Evolutionary conservation across 2,797 vertebrate species (phyloP).

Genomic region (Artibeus lituratus): DNA sequence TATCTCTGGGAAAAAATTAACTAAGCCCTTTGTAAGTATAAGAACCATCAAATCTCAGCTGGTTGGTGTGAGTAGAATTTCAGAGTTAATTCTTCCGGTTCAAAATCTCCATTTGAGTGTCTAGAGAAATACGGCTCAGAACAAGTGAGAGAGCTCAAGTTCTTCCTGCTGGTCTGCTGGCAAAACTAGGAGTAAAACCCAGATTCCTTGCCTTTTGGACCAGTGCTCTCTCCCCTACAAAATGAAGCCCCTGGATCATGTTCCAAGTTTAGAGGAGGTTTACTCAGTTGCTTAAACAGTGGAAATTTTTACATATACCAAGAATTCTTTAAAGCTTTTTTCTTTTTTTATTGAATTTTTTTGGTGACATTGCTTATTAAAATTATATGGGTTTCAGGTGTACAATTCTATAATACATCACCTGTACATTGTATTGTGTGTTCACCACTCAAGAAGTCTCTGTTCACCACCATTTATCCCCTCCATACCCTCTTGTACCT

Average conservation of each 20-base stretch:
- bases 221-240: neutral
- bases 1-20: slow-evolving; percentile 41
- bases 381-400: neutral
- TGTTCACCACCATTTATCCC: neutral
- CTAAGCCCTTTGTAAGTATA: slow-evolving; percentile 57
- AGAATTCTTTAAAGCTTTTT: neutral
- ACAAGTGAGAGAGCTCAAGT: neutral
- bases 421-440: neutral
- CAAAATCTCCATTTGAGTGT: neutral
- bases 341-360: neutral
- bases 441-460: neutral
- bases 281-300: neutral
- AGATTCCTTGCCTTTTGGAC: neutral
- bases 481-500: neutral
- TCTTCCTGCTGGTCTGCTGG: neutral
- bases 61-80: neutral
- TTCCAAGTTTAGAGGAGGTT: neutral
- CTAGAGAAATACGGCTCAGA: neutral
- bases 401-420: neutral
- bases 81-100: neutral
- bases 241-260: neutral
- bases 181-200: neutral
- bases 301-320: neutral
- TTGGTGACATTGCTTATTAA: neutral
- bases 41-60: neutral